Conservation (phyloP, 2,797 vertebrate genomes). For the Agapornis canus region DNA sequence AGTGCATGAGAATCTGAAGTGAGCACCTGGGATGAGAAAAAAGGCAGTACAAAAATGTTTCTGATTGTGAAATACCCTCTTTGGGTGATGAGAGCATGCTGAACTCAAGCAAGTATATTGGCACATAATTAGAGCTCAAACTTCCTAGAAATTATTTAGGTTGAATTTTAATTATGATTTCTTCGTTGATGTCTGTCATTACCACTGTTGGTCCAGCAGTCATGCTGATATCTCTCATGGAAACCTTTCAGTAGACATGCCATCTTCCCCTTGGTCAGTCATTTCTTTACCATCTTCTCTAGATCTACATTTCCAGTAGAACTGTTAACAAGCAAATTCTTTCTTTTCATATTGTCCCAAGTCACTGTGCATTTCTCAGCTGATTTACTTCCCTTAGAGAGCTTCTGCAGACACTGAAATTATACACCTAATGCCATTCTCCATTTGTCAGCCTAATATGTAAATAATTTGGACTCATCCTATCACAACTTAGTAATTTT, state of each 20-base stretch:
- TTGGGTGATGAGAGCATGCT: neutral
- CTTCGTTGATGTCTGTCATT: neutral
- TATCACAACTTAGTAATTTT: neutral
- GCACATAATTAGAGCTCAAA: neutral
- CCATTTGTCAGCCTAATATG: rapidly evolving
- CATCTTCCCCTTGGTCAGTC: neutral
- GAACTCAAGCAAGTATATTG: neutral
- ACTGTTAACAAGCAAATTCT: neutral
- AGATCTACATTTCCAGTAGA: neutral
- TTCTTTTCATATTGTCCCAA: neutral
- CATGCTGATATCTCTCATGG: neutral
- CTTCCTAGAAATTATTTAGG: neutral
- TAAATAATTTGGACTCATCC: neutral
- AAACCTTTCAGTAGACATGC: neutral
- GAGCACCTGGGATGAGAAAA: neutral
- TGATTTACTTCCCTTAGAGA: neutral
- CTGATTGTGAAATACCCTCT: neutral
- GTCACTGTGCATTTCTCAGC: neutral
- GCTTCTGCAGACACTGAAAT: neutral
- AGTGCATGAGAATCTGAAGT: neutral
- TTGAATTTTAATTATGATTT: neutral
- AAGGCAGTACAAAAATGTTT: neutral
- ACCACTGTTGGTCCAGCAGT: rapidly evolving
- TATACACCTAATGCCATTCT: neutral
- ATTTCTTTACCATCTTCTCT: neutral